Evolutionary conservation across 2,888 invertebrate species (phyloP).

Genomic region (Protonemura montana): DNA sequence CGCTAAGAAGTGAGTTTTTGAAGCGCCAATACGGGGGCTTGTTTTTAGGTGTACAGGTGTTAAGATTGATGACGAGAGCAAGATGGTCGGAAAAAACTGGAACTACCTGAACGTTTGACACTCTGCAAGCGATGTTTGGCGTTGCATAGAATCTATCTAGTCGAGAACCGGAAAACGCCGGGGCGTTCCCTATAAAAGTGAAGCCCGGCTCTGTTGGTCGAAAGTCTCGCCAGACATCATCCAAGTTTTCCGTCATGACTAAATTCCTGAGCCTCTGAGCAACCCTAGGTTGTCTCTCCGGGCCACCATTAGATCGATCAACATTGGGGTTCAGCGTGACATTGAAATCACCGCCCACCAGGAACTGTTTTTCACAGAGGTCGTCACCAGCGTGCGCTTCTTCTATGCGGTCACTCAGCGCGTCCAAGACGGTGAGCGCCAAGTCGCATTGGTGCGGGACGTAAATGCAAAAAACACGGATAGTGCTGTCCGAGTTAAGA

Average conservation of each 20-base stretch:
- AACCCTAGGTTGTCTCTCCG: slow-evolving; percentile 9
- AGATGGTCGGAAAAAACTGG: background rate
- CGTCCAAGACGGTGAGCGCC: too few relatives aligned
- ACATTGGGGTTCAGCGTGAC: background rate
- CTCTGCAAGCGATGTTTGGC: background rate
- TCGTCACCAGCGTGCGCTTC: too few relatives aligned
- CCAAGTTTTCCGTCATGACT: background rate
- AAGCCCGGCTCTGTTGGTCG: slow-evolving; percentile 1
- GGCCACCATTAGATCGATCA: slow-evolving; percentile 1
- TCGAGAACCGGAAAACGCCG: background rate
- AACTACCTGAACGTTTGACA: background rate
- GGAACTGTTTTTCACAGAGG: background rate
- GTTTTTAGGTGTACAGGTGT: background rate
- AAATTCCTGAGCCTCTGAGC: slow-evolving; percentile 1
- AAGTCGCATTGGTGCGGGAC: too few relatives aligned
- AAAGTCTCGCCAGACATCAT: slow-evolving; percentile 16
- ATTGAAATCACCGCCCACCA: background rate
- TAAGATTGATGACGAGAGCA: background rate
- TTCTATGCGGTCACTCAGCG: too few relatives aligned
- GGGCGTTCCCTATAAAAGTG: background rate
- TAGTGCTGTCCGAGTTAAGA: too few relatives aligned
- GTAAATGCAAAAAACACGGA: too few relatives aligned
- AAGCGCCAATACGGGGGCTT: slow-evolving; percentile 29
- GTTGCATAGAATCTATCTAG: background rate
- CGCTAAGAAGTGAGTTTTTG: background rate